These are phyloP conservation scores for Caenorhabditis sinica DNA, from an alignment of 2,888 invertebrate genomes.

Conservation along the genomic window DNA sequence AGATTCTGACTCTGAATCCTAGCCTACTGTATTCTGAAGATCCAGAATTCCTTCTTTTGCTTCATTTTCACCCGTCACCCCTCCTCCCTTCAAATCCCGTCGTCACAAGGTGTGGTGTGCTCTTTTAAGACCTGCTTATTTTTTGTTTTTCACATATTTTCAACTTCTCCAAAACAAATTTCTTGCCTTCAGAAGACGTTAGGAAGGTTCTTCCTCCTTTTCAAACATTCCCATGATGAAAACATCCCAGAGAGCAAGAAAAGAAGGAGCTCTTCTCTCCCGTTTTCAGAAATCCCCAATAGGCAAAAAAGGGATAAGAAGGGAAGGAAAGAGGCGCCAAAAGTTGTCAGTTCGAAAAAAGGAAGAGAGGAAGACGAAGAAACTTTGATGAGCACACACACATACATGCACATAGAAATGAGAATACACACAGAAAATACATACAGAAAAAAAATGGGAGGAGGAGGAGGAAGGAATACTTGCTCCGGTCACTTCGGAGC, in stretches of 20 bases:
- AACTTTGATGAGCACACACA: slow-evolving; percentile 25
- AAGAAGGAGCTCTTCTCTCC: neutral
- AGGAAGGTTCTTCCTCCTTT: neutral
- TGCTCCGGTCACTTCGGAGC: slow-evolving; percentile 21
- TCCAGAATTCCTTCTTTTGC: too few relatives aligned
- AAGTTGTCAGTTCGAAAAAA: slow-evolving; percentile 45
- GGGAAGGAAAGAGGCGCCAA: slow-evolving; percentile 21
- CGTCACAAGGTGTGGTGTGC: too few relatives aligned
- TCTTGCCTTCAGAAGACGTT: neutral
- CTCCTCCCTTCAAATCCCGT: too few relatives aligned
- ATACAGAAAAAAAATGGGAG: neutral
- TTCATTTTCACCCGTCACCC: too few relatives aligned
- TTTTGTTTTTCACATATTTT: neutral
- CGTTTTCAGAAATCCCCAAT: slow-evolving; percentile 29
- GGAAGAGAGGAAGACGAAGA: neutral
- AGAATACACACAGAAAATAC: slow-evolving; percentile 30
- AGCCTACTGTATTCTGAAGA: too few relatives aligned
- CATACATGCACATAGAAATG: slow-evolving; percentile 16
- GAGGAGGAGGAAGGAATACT: neutral
- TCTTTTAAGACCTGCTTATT: neutral
- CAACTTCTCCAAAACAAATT: neutral
- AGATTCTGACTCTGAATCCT: too few relatives aligned
- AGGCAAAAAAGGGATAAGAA: slow-evolving; percentile 14
- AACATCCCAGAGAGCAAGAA: neutral
- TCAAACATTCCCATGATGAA: slow-evolving; percentile 18